These are phyloP conservation scores for Ophion slaviceki DNA, from an alignment of 2,888 invertebrate species.

Conservation along the genomic window DNA sequence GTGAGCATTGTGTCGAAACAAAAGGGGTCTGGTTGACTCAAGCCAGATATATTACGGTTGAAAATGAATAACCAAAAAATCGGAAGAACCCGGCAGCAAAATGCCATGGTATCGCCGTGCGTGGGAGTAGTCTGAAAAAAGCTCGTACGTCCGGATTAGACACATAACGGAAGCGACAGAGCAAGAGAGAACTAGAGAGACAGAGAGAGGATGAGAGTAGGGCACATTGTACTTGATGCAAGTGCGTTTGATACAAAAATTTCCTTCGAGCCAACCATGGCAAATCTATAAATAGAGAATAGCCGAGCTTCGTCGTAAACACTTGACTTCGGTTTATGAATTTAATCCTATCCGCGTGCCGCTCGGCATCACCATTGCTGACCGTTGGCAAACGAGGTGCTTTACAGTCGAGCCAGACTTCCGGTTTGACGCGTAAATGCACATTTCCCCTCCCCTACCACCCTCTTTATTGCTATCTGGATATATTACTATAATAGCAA, in stretches of 20 bases:
- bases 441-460: conserved; percentile 14
- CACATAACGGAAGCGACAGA: neutral
- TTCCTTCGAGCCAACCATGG: conserved; percentile 34
- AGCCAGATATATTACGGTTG: neutral
- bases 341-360: conserved; percentile 61
- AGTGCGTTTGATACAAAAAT: conserved; percentile 17
- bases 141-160: conserved; percentile 32
- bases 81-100: conserved; percentile 60
- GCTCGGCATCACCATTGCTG: conserved; percentile 39
- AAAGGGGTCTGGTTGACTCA: no score
- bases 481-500: conserved; percentile 1
- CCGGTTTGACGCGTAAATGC: conserved; percentile 55
- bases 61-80: conserved; percentile 37
- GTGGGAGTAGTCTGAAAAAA: conserved; percentile 34
- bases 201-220: conserved; percentile 27
- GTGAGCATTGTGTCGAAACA: no score
- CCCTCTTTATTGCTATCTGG: conserved; percentile 23
- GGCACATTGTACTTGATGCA: neutral
- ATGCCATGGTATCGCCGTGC: conserved; percentile 34
- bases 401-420: conserved; percentile 65
- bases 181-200: conserved; percentile 18
- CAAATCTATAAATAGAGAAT: conserved; percentile 64
- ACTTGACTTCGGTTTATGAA: conserved; percentile 67
- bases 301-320: conserved; percentile 63
- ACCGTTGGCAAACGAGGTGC: conserved; percentile 57